phyloP scores from a whole-genome alignment of 2,113 vertebrate species.

The Antennarius striatus region DNA sequence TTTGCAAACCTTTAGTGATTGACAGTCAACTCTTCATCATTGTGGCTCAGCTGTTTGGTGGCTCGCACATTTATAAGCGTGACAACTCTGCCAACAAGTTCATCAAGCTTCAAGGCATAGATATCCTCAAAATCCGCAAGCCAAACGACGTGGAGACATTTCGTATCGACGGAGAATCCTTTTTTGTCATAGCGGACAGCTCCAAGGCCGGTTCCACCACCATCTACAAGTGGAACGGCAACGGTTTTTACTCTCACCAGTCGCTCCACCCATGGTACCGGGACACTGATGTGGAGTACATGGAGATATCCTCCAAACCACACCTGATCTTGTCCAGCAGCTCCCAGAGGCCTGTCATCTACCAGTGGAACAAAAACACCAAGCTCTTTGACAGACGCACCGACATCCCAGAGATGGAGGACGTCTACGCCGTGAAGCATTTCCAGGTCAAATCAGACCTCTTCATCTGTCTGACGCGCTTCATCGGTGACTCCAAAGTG shows the following conservation, averaged over 20 bases:
- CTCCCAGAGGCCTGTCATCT: constrained; percentile 95
- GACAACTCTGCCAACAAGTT: constrained; percentile 96
- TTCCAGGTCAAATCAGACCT: constrained; percentile 91
- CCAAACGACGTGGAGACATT: constrained; percentile 98
- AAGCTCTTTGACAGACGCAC: constrained; percentile 91
- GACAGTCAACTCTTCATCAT: constrained; percentile 94
- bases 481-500: constrained; percentile 99
- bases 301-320: constrained; percentile 94
- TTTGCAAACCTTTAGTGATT: constrained; percentile 97
- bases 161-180: constrained; percentile 91
- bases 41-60: constrained; percentile 96
- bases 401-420: constrained; percentile 98
- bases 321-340: constrained; percentile 97
- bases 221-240: constrained; percentile 98
- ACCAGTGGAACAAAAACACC: constrained; percentile 93
- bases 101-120: constrained; percentile 99
- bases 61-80: constrained; percentile 97
- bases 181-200: constrained; percentile 96
- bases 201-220: constrained; percentile 98
- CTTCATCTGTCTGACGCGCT: constrained; percentile 96
- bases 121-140: constrained; percentile 96
- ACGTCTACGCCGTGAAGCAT: constrained; percentile 96
- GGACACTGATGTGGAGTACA: constrained; percentile 96
- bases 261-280: constrained; percentile 97
- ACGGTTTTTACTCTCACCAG: constrained; percentile 98